Conservation (phyloP, 53 echinoderm and acorn worm genomes). For the Paracentrotus lividus region DNA sequence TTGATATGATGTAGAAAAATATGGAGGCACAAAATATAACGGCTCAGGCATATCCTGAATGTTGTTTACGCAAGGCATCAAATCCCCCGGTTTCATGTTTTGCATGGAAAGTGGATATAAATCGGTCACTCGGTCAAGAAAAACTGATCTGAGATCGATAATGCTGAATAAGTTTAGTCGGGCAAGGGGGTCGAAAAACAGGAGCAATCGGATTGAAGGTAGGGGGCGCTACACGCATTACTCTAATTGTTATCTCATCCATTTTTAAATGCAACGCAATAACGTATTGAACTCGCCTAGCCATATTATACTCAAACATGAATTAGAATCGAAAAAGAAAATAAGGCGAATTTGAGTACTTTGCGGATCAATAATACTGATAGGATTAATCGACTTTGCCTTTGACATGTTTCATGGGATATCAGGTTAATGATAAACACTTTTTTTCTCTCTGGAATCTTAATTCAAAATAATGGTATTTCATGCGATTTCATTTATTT, state of each 20-base stretch:
- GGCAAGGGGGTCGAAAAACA: background rate
- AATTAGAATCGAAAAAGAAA: too few species aligned
- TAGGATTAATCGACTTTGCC: background rate
- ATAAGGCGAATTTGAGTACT: too few species aligned
- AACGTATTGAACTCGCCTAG: background rate
- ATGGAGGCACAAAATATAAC: background rate
- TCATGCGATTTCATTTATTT: too few species aligned
- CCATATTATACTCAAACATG: background rate
- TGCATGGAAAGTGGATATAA: background rate
- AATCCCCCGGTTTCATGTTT: background rate
- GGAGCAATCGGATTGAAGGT: background rate
- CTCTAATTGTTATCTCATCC: background rate
- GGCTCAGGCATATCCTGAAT: background rate
- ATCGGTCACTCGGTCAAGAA: background rate
- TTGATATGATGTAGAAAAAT: background rate
- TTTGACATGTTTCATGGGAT: background rate
- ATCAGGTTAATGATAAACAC: too few species aligned
- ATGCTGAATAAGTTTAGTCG: background rate
- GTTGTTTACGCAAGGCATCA: background rate
- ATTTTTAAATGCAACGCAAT: background rate
- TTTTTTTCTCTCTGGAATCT: too few species aligned
- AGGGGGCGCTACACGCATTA: background rate
- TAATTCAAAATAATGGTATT: too few species aligned
- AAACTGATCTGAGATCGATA: background rate
- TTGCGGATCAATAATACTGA: background rate